Conservation (phyloP, 1,140 invertebrate species). For the Anoplophora glabripennis region DNA sequence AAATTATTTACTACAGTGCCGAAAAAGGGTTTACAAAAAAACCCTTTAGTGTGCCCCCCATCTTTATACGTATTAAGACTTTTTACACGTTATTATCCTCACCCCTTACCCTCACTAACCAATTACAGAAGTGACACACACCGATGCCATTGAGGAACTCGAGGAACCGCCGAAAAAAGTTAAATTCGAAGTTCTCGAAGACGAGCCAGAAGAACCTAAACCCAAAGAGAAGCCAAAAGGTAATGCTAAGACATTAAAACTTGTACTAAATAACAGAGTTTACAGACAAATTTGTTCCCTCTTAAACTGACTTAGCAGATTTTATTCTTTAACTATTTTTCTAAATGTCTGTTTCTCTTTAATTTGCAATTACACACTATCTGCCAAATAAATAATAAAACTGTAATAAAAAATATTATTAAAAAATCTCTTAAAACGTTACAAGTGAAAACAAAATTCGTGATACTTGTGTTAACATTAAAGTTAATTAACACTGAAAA, state of each 20-base stretch:
- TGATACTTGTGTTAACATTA: too few relatives aligned
- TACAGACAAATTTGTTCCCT: too few relatives aligned
- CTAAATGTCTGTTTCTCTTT: too few relatives aligned
- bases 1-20: too few relatives aligned
- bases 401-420: too few relatives aligned
- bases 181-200: conserved; percentile 46
- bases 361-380: too few relatives aligned
- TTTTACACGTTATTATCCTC: conserved; percentile 1
- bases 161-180: conserved; percentile 46
- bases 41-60: not conserved
- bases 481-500: too few relatives aligned
- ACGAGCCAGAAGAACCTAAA: conserved; percentile 28
- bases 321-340: not conserved
- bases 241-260: conserved; percentile 5
- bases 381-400: too few relatives aligned
- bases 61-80: not conserved
- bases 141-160: conserved; percentile 44
- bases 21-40: not conserved
- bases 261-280: too few relatives aligned
- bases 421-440: too few relatives aligned
- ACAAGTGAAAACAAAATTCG: too few relatives aligned
- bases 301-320: not conserved
- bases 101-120: conserved; percentile 28
- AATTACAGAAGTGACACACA: conserved; percentile 46
- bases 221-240: conserved; percentile 31